phyloP scores from a whole-genome alignment of 2,797 vertebrate genomes.

The Trachurus trachurus region DNA sequence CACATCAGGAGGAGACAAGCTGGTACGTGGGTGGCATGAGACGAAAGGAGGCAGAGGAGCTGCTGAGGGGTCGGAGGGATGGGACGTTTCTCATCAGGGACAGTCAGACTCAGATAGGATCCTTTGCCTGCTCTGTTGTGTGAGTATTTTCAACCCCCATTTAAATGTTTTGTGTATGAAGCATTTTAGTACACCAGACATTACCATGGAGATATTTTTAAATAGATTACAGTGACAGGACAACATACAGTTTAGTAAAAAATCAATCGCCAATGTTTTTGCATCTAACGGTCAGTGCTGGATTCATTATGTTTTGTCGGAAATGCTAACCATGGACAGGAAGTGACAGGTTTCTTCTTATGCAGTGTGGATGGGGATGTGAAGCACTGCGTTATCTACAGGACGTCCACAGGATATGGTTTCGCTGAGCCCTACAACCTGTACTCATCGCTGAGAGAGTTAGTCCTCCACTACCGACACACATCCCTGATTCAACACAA shows the following conservation, averaged over 20 bases:
- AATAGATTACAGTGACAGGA: not conserved
- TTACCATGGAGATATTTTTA: not conserved
- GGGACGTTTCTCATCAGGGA: conserved; percentile 96
- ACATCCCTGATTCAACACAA: conserved; percentile 96
- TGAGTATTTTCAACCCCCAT: conserved; percentile 81
- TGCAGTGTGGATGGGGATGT: conserved; percentile 91
- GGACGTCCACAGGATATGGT: conserved; percentile 91
- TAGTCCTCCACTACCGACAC: conserved; percentile 94
- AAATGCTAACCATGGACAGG: not conserved
- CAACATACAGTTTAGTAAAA: not conserved
- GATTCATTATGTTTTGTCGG: not conserved
- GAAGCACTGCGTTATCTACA: conserved; percentile 96
- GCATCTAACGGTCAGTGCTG: not conserved
- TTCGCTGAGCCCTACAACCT: conserved; percentile 96
- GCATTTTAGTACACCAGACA: not conserved
- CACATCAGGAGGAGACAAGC: conserved; percentile 89
- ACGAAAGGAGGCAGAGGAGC: conserved; percentile 91
- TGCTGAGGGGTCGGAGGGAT: conserved; percentile 89
- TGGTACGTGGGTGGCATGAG: conserved; percentile 95
- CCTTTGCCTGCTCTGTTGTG: conserved; percentile 95
- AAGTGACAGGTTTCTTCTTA: conserved; percentile 26
- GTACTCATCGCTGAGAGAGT: conserved; percentile 91
- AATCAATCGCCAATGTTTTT: not conserved
- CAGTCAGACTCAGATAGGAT: conserved; percentile 92
- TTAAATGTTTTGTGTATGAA: not conserved